Percentiles rank a stretch among this genome's conserved stretches.
phyloP scores from a whole-genome alignment of 2,888 invertebrate species.

The Drosophila pseudotalamancana region DNA sequence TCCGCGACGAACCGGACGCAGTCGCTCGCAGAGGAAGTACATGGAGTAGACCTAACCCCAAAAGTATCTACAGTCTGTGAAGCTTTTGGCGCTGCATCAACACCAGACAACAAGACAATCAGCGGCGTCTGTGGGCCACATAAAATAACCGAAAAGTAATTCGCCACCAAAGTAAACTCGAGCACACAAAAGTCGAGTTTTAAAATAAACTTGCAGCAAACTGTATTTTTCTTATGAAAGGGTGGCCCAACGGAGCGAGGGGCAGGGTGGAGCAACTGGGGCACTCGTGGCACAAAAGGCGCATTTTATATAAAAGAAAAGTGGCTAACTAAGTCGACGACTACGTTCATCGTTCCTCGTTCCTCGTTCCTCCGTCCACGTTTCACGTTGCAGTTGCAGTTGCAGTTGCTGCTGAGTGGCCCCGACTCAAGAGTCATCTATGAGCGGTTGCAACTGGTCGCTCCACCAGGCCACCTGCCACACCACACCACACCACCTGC shows the following conservation, averaged over 20 bases:
- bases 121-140: constrained; percentile 62
- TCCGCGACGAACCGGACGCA: constrained; percentile 49
- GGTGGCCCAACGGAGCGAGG: background rate
- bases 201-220: constrained; percentile 75
- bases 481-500: background rate
- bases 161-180: constrained; percentile 75
- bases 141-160: constrained; percentile 79
- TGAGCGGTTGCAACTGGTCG: constrained; percentile 36
- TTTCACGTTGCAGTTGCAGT: constrained; percentile 27
- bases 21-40: background rate
- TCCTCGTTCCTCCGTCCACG: constrained; percentile 3
- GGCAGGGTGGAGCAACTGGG: background rate
- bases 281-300: constrained; percentile 73
- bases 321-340: constrained; percentile 77
- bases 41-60: constrained; percentile 18
- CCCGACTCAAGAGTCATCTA: constrained; percentile 55
- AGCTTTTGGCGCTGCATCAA: constrained; percentile 56
- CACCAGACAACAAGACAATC: constrained; percentile 76
- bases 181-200: constrained; percentile 76
- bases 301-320: constrained; percentile 73
- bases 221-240: constrained; percentile 64
- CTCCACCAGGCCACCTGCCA: background rate
- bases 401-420: constrained; percentile 41
- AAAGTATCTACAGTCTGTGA: constrained; percentile 19
- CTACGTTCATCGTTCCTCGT: constrained; percentile 11